A percentile compares a stretch with the other conserved stretches of the same genome.
Conservation (phyloP, 2,113 vertebrate species). For the Petaurus breviceps region DNA sequence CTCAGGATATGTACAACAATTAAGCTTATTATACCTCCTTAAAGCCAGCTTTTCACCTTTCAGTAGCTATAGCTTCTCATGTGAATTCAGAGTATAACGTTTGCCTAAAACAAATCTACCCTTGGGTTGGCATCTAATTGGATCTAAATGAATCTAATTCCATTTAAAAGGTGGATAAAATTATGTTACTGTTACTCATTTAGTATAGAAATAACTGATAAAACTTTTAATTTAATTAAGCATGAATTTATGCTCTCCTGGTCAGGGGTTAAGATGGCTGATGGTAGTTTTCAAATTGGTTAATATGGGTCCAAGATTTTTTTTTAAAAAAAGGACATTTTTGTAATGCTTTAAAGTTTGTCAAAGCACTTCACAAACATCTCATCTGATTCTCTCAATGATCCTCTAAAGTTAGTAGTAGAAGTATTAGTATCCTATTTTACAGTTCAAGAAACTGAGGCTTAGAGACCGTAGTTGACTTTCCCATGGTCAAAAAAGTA, state of each 20-base stretch:
- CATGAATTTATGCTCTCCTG: background rate
- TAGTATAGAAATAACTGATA: background rate
- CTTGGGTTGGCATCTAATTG: background rate
- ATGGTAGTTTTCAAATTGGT: conserved; percentile 21
- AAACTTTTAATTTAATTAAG: conserved; percentile 5
- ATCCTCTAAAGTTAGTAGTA: background rate
- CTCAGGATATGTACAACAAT: conserved; percentile 58
- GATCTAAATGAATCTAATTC: conserved; percentile 7
- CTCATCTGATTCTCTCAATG: background rate
- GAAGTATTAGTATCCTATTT: background rate
- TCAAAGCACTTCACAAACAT: background rate
- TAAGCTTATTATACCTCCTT: conserved; percentile 53
- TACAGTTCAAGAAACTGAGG: background rate
- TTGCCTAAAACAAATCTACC: conserved; percentile 7
- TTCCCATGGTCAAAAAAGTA: background rate
- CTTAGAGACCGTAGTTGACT: background rate
- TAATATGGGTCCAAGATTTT: conserved; percentile 48
- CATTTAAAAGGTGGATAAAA: conserved; percentile 3
- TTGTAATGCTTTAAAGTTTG: background rate
- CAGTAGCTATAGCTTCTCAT: background rate
- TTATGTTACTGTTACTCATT: background rate
- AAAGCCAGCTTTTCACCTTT: background rate
- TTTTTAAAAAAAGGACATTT: background rate
- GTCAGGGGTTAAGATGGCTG: conserved; percentile 29
- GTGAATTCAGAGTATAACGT: conserved; percentile 13